phyloP scores from a whole-genome alignment of 2,113 vertebrate genomes.

The Leptodactylus fuscus region DNA sequence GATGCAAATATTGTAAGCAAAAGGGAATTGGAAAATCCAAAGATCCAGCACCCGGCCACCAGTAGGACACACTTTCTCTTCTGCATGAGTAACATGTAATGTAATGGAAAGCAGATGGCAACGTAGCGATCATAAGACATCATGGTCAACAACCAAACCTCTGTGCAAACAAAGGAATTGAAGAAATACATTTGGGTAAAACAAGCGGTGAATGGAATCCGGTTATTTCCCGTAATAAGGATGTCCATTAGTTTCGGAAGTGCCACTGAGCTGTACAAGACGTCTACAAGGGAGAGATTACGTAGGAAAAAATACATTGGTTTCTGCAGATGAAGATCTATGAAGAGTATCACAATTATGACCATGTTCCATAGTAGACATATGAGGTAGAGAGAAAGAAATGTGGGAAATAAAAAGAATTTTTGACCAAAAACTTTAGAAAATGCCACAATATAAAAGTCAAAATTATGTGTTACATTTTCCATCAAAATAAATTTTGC shows the following conservation, averaged over 20 bases:
- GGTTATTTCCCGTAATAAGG: conserved; percentile 15
- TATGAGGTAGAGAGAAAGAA: conserved; percentile 24
- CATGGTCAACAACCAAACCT: conserved; percentile 60
- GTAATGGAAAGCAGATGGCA: conserved; percentile 59
- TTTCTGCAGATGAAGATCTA: not conserved
- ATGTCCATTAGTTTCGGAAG: conserved; percentile 42
- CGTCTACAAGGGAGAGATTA: conserved; percentile 32
- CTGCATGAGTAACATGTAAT: conserved; percentile 48
- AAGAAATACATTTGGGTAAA: conserved; percentile 60
- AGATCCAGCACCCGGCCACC: not conserved
- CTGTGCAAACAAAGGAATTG: conserved; percentile 50
- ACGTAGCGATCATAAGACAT: conserved; percentile 62
- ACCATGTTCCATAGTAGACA: conserved; percentile 15
- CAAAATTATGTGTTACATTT: not conserved
- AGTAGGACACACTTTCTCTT: not conserved
- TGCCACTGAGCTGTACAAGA: conserved; percentile 9
- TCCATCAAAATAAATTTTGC: not conserved
- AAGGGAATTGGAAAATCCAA: not conserved
- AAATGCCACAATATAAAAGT: conserved; percentile 32
- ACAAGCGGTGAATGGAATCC: conserved; percentile 50
- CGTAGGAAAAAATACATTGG: conserved; percentile 49
- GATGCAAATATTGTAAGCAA: conserved; percentile 24
- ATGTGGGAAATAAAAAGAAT: not conserved
- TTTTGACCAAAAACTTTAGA: not conserved
- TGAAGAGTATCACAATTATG: not conserved